Evolutionary conservation across 53 echinoderm and acorn worm genomes (phyloP), one percentile per base, ranked within the genome.

Genomic region (Luidia sarsii): DNA sequence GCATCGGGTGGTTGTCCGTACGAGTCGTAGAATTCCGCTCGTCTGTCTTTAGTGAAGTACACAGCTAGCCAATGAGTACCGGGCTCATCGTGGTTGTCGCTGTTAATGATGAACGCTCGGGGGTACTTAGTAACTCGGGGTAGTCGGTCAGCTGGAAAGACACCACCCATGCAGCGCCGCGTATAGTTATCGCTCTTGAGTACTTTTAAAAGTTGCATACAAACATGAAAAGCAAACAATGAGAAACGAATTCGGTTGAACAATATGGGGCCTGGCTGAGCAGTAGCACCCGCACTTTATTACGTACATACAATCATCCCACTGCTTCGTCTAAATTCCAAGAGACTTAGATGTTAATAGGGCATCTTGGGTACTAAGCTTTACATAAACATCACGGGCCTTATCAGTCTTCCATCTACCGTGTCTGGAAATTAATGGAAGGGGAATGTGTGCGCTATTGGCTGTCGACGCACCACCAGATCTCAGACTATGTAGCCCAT

Each of bases 401-500:
- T n/a, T 37, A 6, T 66, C 66, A 6, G 62, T 32, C 1, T 62
- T 62, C 62, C 62, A 62, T 16, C 62, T 30, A 31, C 62, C 62
- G 3, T 67, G 67, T 22, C 39, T 51, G 11, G 51, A 51, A 19
- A 51, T 51, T 4, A 51, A 21, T 4, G 30, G 30, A 28, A 31
- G 59, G 6, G 59, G 59, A 25, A 57, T 31, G 24, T 57, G 25
- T 5, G 59, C 59, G 1, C 30, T 57, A 15, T 28, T 28, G 28
- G 28, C 59, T 10, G 59, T 15, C 5, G 28, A 57, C 29, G 59
- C 28, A 2, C 59, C 59, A 5, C 66, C 66, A 9, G 66, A 66
- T 24, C 66, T 34, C 38, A 66, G 29, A 39, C 66, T 66, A 35
- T 66, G 66, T 7, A 66, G 66, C 11, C 66, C 66, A 23, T 66